Conservation (phyloP, 1,140 invertebrate genomes). For the Augochlora pura region DNA sequence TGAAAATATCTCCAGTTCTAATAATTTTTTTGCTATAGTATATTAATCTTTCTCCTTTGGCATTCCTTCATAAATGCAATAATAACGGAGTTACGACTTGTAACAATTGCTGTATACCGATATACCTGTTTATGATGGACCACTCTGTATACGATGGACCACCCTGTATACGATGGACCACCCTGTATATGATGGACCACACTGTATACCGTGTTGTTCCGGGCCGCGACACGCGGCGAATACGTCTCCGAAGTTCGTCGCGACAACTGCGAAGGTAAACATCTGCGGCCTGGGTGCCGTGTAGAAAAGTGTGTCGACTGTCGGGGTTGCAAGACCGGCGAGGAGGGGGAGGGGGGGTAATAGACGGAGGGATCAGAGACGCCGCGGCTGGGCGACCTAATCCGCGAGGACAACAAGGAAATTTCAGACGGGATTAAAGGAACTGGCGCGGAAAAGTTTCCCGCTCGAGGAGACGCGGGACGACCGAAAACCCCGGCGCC, state of each 20-base stretch:
- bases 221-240: too few species aligned
- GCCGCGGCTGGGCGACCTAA: not conserved
- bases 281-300: slow-evolving; percentile 5
- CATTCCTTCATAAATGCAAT: too few species aligned
- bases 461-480: not conserved
- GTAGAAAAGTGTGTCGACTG: slow-evolving; percentile 30
- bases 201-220: too few species aligned
- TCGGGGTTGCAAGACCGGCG: not conserved
- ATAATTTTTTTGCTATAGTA: too few species aligned
- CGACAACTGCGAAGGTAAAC: slow-evolving; percentile 38
- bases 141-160: too few species aligned
- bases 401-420: not conserved
- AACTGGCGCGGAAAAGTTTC: not conserved
- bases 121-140: too few species aligned
- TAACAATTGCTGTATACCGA: too few species aligned
- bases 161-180: too few species aligned
- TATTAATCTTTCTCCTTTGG: too few species aligned
- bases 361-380: not conserved
- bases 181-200: too few species aligned
- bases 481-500: not conserved
- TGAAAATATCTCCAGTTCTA: too few species aligned
- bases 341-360: not conserved
- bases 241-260: slow-evolving; percentile 24
- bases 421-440: not conserved
- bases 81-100: too few species aligned